Conservation (phyloP, 2,797 vertebrate species). For the Melanotaenia boesemani region DNA sequence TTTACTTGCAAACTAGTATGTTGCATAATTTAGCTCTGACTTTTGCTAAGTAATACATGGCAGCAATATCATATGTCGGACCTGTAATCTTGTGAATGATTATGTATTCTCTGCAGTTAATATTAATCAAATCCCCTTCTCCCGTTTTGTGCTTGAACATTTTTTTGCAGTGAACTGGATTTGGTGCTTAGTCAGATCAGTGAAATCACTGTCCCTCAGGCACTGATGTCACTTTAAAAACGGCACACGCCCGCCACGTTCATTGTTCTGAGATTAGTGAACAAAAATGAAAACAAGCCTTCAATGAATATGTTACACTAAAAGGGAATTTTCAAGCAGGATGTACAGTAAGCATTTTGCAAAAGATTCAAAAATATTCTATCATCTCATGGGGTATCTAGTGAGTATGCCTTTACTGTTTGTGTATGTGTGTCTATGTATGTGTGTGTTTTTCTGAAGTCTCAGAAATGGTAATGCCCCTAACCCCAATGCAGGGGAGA, state of each 20-base stretch:
- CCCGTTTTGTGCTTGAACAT: conserved; percentile 40
- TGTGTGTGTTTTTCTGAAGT: conserved; percentile 68
- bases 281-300: conserved; percentile 75
- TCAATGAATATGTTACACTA: conserved; percentile 58
- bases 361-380: conserved; percentile 74
- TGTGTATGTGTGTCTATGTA: conserved; percentile 40
- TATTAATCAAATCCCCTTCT: conserved; percentile 33
- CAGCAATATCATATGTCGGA: conserved; percentile 20
- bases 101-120: conserved; percentile 27
- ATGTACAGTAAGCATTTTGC: conserved; percentile 75
- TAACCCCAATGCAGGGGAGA: conserved; percentile 76
- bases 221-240: conserved; percentile 67
- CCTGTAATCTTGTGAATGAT: conserved; percentile 14
- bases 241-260: conserved; percentile 50
- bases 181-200: conserved; percentile 55
- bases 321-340: conserved; percentile 72
- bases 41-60: conserved; percentile 2
- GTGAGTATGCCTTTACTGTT: conserved; percentile 54
- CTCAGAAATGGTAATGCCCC: conserved; percentile 79
- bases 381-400: conserved; percentile 74
- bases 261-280: conserved; percentile 74
- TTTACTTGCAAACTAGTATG: neutral
- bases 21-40: conserved; percentile 28
- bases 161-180: conserved; percentile 39
- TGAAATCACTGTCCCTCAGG: conserved; percentile 64